Percentiles rank a stretch among this genome's conserved stretches.
Evolutionary conservation across 2,113 vertebrate genomes (phyloP).

Genomic region (Trematomus loennbergii): DNA sequence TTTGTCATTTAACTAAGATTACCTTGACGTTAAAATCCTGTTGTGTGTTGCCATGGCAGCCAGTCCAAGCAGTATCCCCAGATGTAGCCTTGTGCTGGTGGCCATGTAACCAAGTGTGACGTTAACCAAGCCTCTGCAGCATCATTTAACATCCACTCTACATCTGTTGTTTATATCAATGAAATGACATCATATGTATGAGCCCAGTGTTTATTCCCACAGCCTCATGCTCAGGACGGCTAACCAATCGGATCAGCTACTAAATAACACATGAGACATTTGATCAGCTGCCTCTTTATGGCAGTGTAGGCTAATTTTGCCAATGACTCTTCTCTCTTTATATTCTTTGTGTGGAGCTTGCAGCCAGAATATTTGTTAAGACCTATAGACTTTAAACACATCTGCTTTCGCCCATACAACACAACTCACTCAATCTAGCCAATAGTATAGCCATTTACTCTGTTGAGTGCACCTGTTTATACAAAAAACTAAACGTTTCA

Average conservation of each 20-base stretch:
- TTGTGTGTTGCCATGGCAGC: slow-evolving; percentile 18
- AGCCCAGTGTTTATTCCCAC: slow-evolving; percentile 31
- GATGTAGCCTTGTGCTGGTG: neutral
- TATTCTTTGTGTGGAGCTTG: slow-evolving; percentile 29
- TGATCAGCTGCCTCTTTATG: slow-evolving; percentile 57
- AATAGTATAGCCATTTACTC: slow-evolving; percentile 1
- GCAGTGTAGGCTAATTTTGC: slow-evolving; percentile 56
- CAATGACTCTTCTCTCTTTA: slow-evolving; percentile 36
- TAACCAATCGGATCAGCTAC: slow-evolving; percentile 30
- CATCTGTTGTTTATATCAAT: slow-evolving; percentile 19
- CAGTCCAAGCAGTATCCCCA: neutral
- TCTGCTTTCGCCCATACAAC: neutral
- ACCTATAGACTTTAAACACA: slow-evolving; percentile 15
- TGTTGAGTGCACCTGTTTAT: neutral
- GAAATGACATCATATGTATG: slow-evolving; percentile 19
- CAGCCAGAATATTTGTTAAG: slow-evolving; percentile 37
- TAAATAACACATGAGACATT: slow-evolving; percentile 49
- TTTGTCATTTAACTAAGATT: slow-evolving; percentile 12
- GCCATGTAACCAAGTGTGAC: slow-evolving; percentile 3
- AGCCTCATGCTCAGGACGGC: slow-evolving; percentile 37
- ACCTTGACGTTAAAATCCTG: neutral
- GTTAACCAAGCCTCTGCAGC: slow-evolving; percentile 7
- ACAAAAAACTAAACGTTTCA: too few relatives aligned
- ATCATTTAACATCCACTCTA: slow-evolving; percentile 5
- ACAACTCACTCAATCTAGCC: neutral